Evolutionary conservation across 2,113 vertebrate species (phyloP).

Genomic region (Barbus barbus): DNA sequence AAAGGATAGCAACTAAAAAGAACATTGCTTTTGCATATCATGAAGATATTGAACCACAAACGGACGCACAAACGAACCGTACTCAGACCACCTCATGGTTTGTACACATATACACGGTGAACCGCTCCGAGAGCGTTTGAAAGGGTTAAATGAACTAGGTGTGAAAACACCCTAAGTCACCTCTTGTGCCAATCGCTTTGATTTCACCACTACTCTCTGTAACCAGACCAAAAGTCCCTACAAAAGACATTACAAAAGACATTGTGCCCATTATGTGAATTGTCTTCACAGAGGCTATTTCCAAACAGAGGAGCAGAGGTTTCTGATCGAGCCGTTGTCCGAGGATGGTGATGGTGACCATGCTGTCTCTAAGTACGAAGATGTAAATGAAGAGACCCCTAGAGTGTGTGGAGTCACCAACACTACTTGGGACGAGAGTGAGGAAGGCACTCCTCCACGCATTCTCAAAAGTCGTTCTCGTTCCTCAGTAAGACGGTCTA

Average conservation of each 20-base stretch:
- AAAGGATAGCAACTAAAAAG: no score
- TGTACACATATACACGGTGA: no score
- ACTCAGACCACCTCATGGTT: no score
- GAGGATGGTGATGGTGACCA: slow-evolving; percentile 67
- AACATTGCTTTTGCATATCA: no score
- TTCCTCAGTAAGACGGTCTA: slow-evolving; percentile 57
- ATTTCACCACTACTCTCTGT: background rate
- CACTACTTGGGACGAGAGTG: slow-evolving; percentile 66
- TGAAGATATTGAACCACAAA: no score
- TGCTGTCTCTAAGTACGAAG: slow-evolving; percentile 58
- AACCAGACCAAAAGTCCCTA: background rate
- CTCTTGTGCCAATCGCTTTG: background rate
- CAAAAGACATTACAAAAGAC: background rate
- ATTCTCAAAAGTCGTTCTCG: slow-evolving; percentile 68
- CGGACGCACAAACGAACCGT: no score
- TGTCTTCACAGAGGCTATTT: slow-evolving; percentile 73
- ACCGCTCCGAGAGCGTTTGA: no score
- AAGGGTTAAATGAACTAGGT: no score
- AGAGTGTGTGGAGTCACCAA: slow-evolving; percentile 77
- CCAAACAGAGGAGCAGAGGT: slow-evolving; percentile 72
- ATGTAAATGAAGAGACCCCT: slow-evolving; percentile 41
- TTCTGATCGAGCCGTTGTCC: slow-evolving; percentile 74
- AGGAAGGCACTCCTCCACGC: slow-evolving; percentile 60
- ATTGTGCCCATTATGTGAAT: background rate
- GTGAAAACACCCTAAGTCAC: no score